phyloP scores from a whole-genome alignment of 2,888 invertebrate genomes.

The Geotrupes spiniger region DNA sequence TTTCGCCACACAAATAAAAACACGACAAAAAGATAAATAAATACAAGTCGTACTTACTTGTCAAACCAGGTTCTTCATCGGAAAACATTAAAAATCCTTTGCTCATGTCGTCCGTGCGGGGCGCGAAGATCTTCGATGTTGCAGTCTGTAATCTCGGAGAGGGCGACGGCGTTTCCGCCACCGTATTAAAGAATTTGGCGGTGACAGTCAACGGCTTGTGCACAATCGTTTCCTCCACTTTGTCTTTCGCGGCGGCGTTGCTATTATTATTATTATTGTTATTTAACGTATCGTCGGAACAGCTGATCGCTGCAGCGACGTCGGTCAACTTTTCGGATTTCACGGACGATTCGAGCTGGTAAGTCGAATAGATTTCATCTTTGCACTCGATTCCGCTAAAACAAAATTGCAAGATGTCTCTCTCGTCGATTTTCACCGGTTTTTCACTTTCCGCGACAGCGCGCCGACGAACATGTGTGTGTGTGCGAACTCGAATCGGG shows the following conservation, averaged over 20 bases:
- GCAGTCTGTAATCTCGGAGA: constrained; percentile 60
- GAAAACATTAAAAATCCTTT: constrained; percentile 87
- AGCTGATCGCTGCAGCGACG: constrained; percentile 11
- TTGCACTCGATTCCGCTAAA: constrained; percentile 75
- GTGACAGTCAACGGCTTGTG: constrained; percentile 41
- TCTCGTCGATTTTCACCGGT: constrained; percentile 26
- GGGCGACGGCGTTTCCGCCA: constrained; percentile 28
- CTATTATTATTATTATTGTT: constrained; percentile 11
- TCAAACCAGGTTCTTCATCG: constrained; percentile 78
- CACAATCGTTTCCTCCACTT: constrained; percentile 1
- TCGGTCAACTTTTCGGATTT: constrained; percentile 20
- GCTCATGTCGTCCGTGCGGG: constrained; percentile 89
- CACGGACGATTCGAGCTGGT: constrained; percentile 50
- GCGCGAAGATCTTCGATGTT: constrained; percentile 74
- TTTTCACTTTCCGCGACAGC: neutral
- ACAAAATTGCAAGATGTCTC: constrained; percentile 27
- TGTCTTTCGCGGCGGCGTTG: constrained; percentile 14
- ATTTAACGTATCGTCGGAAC: constrained; percentile 15
- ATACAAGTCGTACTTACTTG: constrained; percentile 65
- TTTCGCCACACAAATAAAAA: too few relatives aligned
- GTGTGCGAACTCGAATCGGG: too few relatives aligned
- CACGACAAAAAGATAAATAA: neutral
- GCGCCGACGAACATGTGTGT: too few relatives aligned
- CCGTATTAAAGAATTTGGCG: constrained; percentile 42
- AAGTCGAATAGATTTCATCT: constrained; percentile 73